These are phyloP conservation scores for Polypedilum pembai DNA, from an alignment of 1,140 invertebrate genomes.

Conservation along the genomic window DNA sequence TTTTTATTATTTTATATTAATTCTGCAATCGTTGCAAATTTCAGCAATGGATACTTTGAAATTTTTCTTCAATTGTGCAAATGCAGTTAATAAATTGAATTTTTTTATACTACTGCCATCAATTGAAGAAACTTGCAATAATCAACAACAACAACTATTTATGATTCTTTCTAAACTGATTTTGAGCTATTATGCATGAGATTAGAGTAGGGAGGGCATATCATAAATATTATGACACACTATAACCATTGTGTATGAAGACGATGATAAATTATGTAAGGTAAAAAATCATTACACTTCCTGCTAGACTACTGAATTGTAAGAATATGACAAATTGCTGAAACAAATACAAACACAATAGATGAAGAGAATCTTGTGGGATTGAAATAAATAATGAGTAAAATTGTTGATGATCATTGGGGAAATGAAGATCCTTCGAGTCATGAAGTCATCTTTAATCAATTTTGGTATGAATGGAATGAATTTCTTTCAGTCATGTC, in stretches of 20 bases:
- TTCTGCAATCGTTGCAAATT: conserved; percentile 12
- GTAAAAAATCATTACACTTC: conserved; percentile 7
- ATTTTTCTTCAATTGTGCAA: background rate
- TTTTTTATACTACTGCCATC: background rate
- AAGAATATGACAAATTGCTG: conserved; percentile 16
- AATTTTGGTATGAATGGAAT: background rate
- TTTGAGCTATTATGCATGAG: background rate
- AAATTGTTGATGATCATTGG: background rate
- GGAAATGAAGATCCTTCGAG: background rate
- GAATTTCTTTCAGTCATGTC: background rate
- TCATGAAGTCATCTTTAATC: conserved; percentile 5
- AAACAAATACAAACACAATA: background rate
- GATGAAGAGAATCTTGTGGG: conserved; percentile 1
- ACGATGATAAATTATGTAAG: background rate
- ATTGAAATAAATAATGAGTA: background rate
- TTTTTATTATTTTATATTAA: background rate
- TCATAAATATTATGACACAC: conserved; percentile 14
- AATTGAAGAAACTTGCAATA: background rate
- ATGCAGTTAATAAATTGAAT: background rate
- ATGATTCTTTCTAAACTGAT: background rate
- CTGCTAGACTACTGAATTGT: background rate
- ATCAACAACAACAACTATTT: background rate
- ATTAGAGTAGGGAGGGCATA: background rate
- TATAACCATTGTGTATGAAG: background rate
- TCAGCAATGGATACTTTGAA: background rate